Evolutionary conservation across 2,888 invertebrate species (phyloP).

Genomic region (Hyppa rectilinea): DNA sequence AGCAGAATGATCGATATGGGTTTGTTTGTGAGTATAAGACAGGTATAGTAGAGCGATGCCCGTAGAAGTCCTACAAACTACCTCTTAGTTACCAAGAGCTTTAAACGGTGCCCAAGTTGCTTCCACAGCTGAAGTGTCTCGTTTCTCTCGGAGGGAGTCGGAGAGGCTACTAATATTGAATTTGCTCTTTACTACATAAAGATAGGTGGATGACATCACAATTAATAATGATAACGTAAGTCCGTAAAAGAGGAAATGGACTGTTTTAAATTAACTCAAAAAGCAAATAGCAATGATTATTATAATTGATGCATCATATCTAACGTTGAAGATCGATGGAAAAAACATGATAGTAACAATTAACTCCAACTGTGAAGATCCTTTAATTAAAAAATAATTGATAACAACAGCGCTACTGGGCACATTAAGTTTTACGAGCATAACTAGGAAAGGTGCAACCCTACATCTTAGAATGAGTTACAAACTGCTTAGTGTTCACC

Average conservation of each 20-base stretch:
- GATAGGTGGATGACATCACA: slow-evolving; percentile 7
- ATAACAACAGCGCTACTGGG: slow-evolving; percentile 18
- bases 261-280: slow-evolving; percentile 29
- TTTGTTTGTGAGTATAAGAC: slow-evolving; percentile 33
- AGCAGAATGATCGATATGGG: slow-evolving; percentile 16
- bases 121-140: slow-evolving; percentile 68
- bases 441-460: slow-evolving; percentile 41
- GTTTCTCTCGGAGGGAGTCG: slow-evolving; percentile 60
- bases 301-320: slow-evolving; percentile 43
- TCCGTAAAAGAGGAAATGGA: slow-evolving; percentile 11
- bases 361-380: slow-evolving; percentile 25
- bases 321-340: slow-evolving; percentile 25
- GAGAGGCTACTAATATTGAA: slow-evolving; percentile 52
- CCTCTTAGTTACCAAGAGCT: slow-evolving; percentile 69
- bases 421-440: slow-evolving; percentile 47
- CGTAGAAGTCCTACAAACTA: slow-evolving; percentile 78
- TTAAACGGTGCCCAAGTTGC: slow-evolving; percentile 72
- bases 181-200: slow-evolving; percentile 37
- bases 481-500: slow-evolving; percentile 75
- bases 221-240: neutral
- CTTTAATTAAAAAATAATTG: slow-evolving; percentile 57
- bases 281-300: slow-evolving; percentile 40
- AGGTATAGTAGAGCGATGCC: slow-evolving; percentile 49
- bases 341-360: slow-evolving; percentile 35
- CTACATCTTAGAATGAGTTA: slow-evolving; percentile 61